These are phyloP conservation scores for Pristionchus mayeri DNA, from an alignment of 2,888 invertebrate species.

Conservation along the genomic window DNA sequence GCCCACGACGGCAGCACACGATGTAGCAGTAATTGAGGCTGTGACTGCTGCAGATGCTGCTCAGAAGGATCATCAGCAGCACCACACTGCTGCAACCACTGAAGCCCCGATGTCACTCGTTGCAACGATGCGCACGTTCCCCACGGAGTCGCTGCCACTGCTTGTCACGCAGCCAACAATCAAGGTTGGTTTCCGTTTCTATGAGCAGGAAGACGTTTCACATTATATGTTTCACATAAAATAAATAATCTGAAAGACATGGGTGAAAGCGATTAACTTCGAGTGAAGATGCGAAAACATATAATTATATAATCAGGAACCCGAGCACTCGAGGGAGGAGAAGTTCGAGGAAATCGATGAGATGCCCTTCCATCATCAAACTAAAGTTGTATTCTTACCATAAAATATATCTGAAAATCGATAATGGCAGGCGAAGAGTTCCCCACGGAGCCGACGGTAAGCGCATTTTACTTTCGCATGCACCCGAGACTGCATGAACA, in stretches of 20 bases:
- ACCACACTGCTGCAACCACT: background rate
- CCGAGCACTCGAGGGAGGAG: background rate
- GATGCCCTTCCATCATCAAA: slow-evolving; percentile 29
- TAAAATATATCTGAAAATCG: background rate
- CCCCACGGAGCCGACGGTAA: slow-evolving; percentile 21
- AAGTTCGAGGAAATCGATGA: background rate
- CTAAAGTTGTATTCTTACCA: background rate
- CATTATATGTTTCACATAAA: background rate
- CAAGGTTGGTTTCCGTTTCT: background rate
- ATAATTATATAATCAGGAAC: background rate
- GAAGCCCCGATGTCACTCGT: background rate
- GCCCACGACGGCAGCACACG: no score
- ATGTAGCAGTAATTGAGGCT: no score
- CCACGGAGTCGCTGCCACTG: slow-evolving; percentile 15
- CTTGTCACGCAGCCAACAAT: background rate
- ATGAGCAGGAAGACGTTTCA: background rate
- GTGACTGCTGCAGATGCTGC: no score
- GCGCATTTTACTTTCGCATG: background rate
- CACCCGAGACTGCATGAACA: no score
- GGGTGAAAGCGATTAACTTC: background rate
- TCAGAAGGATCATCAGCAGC: background rate
- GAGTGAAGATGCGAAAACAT: no score
- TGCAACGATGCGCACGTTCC: slow-evolving; percentile 1
- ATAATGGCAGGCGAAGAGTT: slow-evolving; percentile 5
- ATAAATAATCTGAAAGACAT: background rate